Evolutionary conservation across 2,797 vertebrate genomes (phyloP), one percentile per base, ranked within the genome.

Genomic region (Acanthurus lineatus): DNA sequence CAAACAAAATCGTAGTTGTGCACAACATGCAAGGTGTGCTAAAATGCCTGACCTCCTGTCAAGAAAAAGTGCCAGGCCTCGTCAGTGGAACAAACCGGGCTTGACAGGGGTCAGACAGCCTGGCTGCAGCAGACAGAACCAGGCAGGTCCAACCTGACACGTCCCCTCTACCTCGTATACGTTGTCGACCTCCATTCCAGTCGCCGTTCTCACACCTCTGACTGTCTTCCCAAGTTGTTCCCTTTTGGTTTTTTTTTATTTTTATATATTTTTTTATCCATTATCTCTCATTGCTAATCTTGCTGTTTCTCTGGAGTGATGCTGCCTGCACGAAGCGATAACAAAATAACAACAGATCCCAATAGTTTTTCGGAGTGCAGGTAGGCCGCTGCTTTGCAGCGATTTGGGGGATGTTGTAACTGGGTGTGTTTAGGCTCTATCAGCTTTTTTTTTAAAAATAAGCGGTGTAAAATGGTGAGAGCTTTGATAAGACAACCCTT

Each of bases 1-100:
- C 68, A 64, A 59, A 86, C 76, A 73, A 35, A 85, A 86, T 69
- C 56, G 14, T 52, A n/a, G 38, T 70, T 77, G 74, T 85, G 77
- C 81, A 58, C 87, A 83, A 89, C 92, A 90, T 90, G 90, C 80
- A 69, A 92, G 91, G 89, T 91, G 92, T 92, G 90, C 84, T 91
- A 79, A 89, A 91, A 89, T 6, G 70, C 83, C 87, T 84, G 89
- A 91, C 86, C 90, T 83, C 58, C 89, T 89, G 93, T 93, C 93
- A 80, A 44, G 68, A 87, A 59, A 69, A 86, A 84, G 82, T 60
- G 84, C 78, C 28, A 7, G 63, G 79, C 77, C 67, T 59, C 3
- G 40, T 81, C 79, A 60, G 73, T 14, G 80, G 73, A 91, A 87
- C 91, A 93, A 88, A 93, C 86, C 77, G 1, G 60, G 48, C 85